Conservation (phyloP, 2,797 vertebrate genomes). For the Anguilla marmorata region DNA sequence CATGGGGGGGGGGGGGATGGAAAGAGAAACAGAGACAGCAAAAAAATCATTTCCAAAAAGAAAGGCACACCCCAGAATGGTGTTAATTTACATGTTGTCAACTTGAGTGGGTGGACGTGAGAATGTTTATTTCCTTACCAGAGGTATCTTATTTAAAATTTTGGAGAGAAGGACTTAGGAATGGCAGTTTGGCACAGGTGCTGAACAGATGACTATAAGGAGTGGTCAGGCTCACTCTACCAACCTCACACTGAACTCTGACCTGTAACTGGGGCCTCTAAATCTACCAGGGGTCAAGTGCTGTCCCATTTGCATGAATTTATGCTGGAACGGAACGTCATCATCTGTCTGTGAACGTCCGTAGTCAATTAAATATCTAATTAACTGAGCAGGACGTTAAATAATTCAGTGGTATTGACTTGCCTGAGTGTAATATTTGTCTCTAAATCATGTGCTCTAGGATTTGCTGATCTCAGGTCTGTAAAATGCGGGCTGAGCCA, state of each 20-base stretch:
- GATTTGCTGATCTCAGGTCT: constrained; percentile 19
- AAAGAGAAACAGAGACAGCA: constrained; percentile 46
- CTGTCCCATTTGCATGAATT: constrained; percentile 71
- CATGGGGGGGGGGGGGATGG: constrained; percentile 43
- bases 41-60: background rate
- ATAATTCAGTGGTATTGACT: constrained; percentile 77
- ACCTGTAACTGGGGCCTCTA: constrained; percentile 56
- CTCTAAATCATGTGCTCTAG: constrained; percentile 62
- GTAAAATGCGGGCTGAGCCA: background rate
- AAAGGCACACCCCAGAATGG: background rate
- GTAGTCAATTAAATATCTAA: constrained; percentile 80
- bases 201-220: constrained; percentile 29
- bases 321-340: constrained; percentile 63
- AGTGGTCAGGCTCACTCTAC: constrained; percentile 46
- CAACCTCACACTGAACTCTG: constrained; percentile 61
- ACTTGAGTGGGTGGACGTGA: constrained; percentile 64
- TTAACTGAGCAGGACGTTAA: constrained; percentile 75
- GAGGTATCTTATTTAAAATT: background rate
- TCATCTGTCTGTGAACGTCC: constrained; percentile 64
- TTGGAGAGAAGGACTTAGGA: background rate
- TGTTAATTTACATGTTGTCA: constrained; percentile 77
- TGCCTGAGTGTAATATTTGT: constrained; percentile 50
- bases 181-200: background rate
- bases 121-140: constrained; percentile 42
- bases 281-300: constrained; percentile 58